Base-by-base conservation (phyloP, 2,888 invertebrate species). In the Sminthurides aquaticus region DNA sequence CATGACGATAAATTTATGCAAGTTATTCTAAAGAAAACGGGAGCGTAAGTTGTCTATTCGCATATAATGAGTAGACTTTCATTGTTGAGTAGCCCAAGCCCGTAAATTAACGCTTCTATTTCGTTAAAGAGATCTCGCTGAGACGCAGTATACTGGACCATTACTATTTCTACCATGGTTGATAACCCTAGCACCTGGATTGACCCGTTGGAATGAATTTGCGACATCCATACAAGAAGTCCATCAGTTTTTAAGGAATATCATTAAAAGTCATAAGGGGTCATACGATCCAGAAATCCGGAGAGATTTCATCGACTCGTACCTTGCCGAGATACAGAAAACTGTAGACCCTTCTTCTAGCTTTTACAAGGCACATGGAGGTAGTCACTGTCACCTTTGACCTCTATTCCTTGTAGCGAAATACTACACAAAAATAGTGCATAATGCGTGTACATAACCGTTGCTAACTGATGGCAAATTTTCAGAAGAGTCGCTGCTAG, bases 401-500 rank as follows among this genome's bases (percentile, higher is more conserved):
- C 3, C 48, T 11, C 15, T 25, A 24, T 62, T 2, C 25, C 27
- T 8, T 15, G 29, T 18, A 1, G 15, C 27, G 43, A 24, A 62
- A 61, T 29, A 27, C 20, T 43, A 25, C 22, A 25, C 22, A 48
- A 22, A 25, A 8, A 11, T 28, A 3, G n/a, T n/a, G n/a, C n/a
- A n/a, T n/a, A n/a, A n/a, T n/a, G n/a, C n/a, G n/a, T n/a, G n/a
- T n/a, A n/a, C n/a, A n/a, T n/a, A n/a, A n/a, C n/a, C n/a, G n/a
- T n/a, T n/a, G n/a, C n/a, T n/a, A n/a, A n/a, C n/a, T n/a, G n/a
- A n/a, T n/a, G n/a, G n/a, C n/a, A n/a, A n/a, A n/a, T n/a, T 43
- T 62, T 34, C 64, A 76, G 76, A 74, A 26, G 71, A 75, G 29
- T 76, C 76, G 15, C 62, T 76, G 25, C 61, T 74, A 11, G 73